A percentile compares a stretch with the other conserved stretches of the same genome.
phyloP scores from a whole-genome alignment of 2,888 invertebrate genomes.

The Cactoblastis cactorum region DNA sequence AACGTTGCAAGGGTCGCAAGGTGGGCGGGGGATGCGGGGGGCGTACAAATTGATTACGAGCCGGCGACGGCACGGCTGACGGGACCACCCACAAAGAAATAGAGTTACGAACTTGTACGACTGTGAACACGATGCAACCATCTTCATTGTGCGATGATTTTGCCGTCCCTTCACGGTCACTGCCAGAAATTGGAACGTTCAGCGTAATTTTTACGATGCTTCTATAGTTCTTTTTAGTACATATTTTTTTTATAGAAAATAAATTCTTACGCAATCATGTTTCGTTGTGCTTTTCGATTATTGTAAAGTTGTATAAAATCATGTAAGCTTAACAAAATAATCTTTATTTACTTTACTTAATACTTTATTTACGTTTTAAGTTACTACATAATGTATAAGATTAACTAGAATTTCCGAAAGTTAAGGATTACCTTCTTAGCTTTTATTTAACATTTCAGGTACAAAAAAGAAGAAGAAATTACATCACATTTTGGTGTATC shows the following conservation, averaged over 20 bases:
- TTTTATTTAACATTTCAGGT: too few species aligned
- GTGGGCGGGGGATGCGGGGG: conserved; percentile 47
- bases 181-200: conserved; percentile 32
- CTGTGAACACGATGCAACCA: conserved; percentile 39
- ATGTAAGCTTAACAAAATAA: too few species aligned
- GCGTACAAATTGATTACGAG: conserved; percentile 75
- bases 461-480: too few species aligned
- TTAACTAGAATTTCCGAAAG: too few species aligned
- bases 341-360: too few species aligned
- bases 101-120: conserved; percentile 23
- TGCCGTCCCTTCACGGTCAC: conserved; percentile 21
- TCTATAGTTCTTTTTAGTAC: background rate
- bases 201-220: background rate
- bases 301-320: too few species aligned
- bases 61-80: conserved; percentile 57
- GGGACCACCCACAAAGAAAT: conserved; percentile 62
- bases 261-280: too few species aligned
- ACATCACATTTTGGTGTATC: too few species aligned
- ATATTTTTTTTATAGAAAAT: background rate
- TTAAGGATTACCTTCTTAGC: too few species aligned
- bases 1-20: conserved; percentile 39
- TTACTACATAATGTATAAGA: too few species aligned
- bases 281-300: background rate
- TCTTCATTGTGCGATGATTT: conserved; percentile 32
- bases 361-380: too few species aligned